These are phyloP conservation scores for Coranthus polyacanthus DNA, from an alignment of 2,797 vertebrate genomes.

Conservation along the genomic window DNA sequence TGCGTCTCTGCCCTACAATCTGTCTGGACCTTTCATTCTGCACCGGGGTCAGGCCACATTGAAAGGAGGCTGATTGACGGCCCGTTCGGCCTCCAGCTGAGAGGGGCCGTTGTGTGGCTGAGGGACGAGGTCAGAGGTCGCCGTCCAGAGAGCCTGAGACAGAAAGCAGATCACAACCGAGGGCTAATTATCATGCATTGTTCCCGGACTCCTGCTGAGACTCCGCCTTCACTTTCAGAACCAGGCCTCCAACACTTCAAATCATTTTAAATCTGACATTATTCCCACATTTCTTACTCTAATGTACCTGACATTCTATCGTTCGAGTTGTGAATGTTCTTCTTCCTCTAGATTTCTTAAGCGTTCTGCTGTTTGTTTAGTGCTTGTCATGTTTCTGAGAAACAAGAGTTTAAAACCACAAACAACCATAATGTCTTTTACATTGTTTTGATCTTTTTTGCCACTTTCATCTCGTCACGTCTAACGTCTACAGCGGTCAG, in stretches of 20 bases:
- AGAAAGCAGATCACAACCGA: constrained; percentile 73
- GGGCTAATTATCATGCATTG: constrained; percentile 76
- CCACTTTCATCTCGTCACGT: too few relatives aligned
- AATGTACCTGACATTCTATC: too few relatives aligned
- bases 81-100: constrained; percentile 68
- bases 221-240: constrained; percentile 46
- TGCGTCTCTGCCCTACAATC: constrained; percentile 6
- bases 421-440: too few relatives aligned
- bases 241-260: constrained; percentile 20
- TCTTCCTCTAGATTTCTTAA: too few relatives aligned
- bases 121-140: constrained; percentile 77
- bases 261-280: too few relatives aligned
- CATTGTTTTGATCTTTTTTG: too few relatives aligned
- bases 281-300: too few relatives aligned
- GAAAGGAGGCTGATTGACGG: constrained; percentile 66
- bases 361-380: too few relatives aligned
- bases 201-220: constrained; percentile 56
- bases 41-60: constrained; percentile 23
- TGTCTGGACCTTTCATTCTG: constrained; percentile 19
- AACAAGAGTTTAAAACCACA: too few relatives aligned
- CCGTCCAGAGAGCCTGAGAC: constrained; percentile 50
- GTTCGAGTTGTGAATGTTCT: too few relatives aligned
- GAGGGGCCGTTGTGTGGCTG: constrained; percentile 68
- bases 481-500: too few relatives aligned
- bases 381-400: too few relatives aligned